These are phyloP conservation scores for Gallinago undulata DNA, from an alignment of 2,113 vertebrate species.

Conservation along the genomic window DNA sequence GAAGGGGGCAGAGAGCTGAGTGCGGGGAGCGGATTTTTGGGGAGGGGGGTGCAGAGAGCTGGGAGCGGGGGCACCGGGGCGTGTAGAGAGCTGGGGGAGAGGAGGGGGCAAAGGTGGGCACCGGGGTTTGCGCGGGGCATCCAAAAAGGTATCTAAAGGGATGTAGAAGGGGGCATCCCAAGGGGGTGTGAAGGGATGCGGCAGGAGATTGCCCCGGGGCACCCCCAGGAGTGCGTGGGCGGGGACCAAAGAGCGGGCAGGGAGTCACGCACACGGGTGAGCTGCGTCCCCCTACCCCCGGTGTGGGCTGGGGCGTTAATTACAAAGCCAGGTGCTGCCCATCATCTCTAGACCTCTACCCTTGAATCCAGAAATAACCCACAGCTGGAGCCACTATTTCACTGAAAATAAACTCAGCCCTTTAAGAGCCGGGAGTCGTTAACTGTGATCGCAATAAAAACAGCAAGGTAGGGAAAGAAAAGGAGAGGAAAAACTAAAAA, in stretches of 20 bases:
- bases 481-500: not conserved
- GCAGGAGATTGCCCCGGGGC: accelerated
- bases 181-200: not conserved
- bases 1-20: too few relatives aligned
- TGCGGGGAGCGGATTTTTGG: too few relatives aligned
- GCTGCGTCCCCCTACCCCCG: accelerated
- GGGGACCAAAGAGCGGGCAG: too few relatives aligned
- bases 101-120: too few relatives aligned
- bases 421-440: not conserved
- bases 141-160: not conserved
- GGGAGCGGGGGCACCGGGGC: too few relatives aligned
- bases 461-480: not conserved
- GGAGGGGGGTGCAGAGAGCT: too few relatives aligned
- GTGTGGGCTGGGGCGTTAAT: accelerated
- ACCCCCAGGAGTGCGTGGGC: not conserved
- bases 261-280: not conserved
- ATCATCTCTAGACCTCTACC: not conserved
- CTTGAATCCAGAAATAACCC: not conserved
- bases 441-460: not conserved
- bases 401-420: not conserved
- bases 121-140: not conserved
- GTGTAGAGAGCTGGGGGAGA: not conserved
- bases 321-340: too few relatives aligned
- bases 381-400: accelerated
- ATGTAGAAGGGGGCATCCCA: accelerated